Base-by-base conservation (phyloP, 2,888 invertebrate genomes). In the Stratiomys singularior region DNA sequence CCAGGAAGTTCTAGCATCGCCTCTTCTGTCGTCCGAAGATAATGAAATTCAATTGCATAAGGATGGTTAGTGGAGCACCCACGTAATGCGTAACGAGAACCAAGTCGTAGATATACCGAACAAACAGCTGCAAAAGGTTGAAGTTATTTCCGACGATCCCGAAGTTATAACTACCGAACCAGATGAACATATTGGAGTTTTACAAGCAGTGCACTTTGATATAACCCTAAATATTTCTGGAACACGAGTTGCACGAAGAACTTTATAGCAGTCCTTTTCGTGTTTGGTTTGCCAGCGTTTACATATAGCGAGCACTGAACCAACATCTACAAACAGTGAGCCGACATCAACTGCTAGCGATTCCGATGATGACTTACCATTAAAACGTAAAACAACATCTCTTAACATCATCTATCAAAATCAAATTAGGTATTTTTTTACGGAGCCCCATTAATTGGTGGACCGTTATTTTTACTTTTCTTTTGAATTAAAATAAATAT, bases 51-150 rank as follows among this genome's bases (percentile, higher is more conserved):
- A 95, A 83, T 88, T 96, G 78, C 91, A 93, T 83, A 93, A 94
- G 84, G 95, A 96, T 86, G 95, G 96, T 78, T 93, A 91, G 63
- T 96, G 95, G 95, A 94, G 93, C 21, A 91, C 92, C 81, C 91
- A 93, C 81, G n/a, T 52, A 1, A 88, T 90, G 46, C 93, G 93
- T 74, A 90, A 92, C 83, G 90, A 92, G 77, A 86, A 89, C 15
- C 89, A 90, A 78, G 88, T 89, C 77, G 85, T 88, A 78, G 88
- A 88, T 79, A 88, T 88, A 69, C 87, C 89, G 25, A 80, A 78
- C 11, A 87, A 89, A 80, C 84, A 89, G 69, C 87, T 89, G 80
- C 84, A 86, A 28, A 90, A 91, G 82, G 91, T 93, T 81, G 93
- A 93, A 81, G 92, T 93, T 81, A 93, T 94, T 81, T 90, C 92